phyloP scores from a whole-genome alignment of 2,113 vertebrate genomes.

The Psammodynastes pulverulentus region DNA sequence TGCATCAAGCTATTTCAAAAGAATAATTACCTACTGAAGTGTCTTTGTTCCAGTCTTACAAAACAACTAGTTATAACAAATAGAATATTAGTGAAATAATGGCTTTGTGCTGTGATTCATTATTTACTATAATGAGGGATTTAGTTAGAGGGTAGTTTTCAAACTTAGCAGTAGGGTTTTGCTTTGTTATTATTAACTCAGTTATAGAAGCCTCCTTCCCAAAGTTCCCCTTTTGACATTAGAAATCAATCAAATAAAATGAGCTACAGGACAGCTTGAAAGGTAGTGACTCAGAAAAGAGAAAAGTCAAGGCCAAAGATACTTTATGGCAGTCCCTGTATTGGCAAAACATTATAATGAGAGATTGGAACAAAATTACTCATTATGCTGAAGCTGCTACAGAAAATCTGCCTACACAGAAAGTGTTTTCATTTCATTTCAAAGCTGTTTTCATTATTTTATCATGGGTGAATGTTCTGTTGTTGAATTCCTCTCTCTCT shows the following conservation, averaged over 20 bases:
- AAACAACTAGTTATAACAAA: conserved; percentile 1
- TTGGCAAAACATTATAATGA: not conserved
- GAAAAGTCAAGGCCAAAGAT: conserved; percentile 16
- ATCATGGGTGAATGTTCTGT: not conserved
- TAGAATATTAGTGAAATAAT: conserved; percentile 19
- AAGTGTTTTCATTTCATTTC: not conserved
- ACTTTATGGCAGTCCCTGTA: conserved; percentile 8
- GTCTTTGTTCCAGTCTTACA: not conserved
- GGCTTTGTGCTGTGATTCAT: conserved; percentile 4
- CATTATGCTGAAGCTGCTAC: not conserved
- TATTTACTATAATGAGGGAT: conserved; percentile 6
- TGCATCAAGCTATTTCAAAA: not conserved
- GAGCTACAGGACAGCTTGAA: not conserved
- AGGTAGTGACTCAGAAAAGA: not conserved
- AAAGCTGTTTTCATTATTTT: not conserved
- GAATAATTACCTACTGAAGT: not conserved
- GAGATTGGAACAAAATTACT: not conserved
- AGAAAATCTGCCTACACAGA: not conserved
- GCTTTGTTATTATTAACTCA: conserved; percentile 34
- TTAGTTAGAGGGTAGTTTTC: conserved; percentile 41
- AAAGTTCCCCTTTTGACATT: conserved; percentile 36
- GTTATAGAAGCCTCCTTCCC: not conserved
- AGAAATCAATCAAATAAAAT: conserved; percentile 29
- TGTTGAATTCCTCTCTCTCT: not conserved
- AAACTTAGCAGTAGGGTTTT: conserved; percentile 29